phyloP scores from a whole-genome alignment of 2,888 invertebrate genomes.

The Ormia ochracea region DNA sequence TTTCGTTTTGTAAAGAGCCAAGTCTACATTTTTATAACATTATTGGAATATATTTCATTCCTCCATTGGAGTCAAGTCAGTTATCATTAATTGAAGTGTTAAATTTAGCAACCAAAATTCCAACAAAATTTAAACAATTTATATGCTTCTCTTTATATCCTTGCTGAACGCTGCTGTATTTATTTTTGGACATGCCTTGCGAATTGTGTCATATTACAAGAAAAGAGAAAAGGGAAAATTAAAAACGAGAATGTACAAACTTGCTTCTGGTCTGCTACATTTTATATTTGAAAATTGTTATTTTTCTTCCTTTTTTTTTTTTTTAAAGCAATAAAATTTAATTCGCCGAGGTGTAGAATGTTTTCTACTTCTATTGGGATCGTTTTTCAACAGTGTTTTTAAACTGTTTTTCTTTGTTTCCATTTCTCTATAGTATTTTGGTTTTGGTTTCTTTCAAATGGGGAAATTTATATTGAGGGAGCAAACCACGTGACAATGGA shows the following conservation, averaged over 20 bases:
- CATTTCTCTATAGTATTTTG: background rate
- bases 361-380: constrained; percentile 32
- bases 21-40: too few relatives aligned
- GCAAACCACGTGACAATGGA: constrained; percentile 60
- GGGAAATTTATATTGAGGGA: constrained; percentile 37
- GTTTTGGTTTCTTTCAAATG: constrained; percentile 7
- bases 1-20: too few relatives aligned
- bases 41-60: too few relatives aligned
- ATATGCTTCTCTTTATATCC: too few relatives aligned
- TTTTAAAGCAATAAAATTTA: background rate
- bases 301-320: background rate
- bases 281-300: background rate
- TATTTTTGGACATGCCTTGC: background rate
- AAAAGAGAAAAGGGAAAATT: background rate
- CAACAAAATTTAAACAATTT: too few relatives aligned
- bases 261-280: constrained; percentile 37
- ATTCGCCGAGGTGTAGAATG: constrained; percentile 39
- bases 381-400: background rate
- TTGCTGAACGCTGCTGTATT: background rate
- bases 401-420: background rate
- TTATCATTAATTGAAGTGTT: too few relatives aligned
- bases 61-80: too few relatives aligned
- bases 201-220: background rate
- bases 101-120: too few relatives aligned
- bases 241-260: constrained; percentile 34